These are phyloP conservation scores for Sebastes elongatus DNA, from an alignment of 2,797 vertebrate genomes.

Conservation along the genomic window DNA sequence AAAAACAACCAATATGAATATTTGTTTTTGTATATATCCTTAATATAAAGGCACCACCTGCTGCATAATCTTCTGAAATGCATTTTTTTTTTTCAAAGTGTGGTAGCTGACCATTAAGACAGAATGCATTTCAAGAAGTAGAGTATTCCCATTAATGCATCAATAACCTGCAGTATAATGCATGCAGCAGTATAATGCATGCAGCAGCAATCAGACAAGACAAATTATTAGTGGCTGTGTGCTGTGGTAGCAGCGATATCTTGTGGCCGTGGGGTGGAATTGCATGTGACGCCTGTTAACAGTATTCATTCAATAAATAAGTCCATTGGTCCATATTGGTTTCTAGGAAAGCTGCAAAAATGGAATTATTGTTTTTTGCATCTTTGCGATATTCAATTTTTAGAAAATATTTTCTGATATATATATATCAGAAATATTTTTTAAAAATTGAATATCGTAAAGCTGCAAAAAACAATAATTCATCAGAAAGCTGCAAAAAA, in stretches of 20 bases:
- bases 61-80: neutral
- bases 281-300: neutral
- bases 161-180: conserved; percentile 13
- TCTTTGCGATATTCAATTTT: too few relatives aligned
- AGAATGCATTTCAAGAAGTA: neutral
- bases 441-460: too few relatives aligned
- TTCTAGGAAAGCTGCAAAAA: neutral
- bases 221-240: neutral
- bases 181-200: neutral
- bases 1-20: neutral
- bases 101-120: neutral
- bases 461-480: too few relatives aligned
- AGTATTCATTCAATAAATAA: neutral
- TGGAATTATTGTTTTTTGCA: fast-evolving
- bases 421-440: too few relatives aligned
- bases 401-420: too few relatives aligned
- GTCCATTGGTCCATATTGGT: neutral
- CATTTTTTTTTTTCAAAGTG: neutral
- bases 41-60: neutral
- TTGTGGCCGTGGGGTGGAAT: conserved; percentile 22
- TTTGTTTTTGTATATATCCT: neutral
- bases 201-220: neutral
- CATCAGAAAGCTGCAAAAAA: neutral
- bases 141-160: neutral
- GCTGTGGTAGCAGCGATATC: conserved; percentile 51